Conservation (phyloP, 2,113 vertebrate species). For the Apeltes quadracus region DNA sequence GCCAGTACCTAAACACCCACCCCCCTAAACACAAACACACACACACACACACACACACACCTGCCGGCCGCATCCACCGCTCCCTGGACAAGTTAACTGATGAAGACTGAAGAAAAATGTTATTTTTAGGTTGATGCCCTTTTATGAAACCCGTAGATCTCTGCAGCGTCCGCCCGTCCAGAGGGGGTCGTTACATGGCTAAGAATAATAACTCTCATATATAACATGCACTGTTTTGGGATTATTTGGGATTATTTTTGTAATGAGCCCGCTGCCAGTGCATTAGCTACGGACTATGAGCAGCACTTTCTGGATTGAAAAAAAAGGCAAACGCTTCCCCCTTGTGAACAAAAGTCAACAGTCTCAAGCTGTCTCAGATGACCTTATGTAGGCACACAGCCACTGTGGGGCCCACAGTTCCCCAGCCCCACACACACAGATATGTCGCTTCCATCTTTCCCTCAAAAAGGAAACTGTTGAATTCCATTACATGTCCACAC, state of each 20-base stretch:
- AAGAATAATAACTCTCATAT: conserved; percentile 44
- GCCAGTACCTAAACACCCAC: conserved; percentile 5
- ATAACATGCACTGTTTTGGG: conserved; percentile 29
- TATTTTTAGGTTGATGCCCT: conserved; percentile 7
- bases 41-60: not conserved
- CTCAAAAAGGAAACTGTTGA: not conserved
- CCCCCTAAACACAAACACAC: not conserved
- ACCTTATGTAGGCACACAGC: not conserved
- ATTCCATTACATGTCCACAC: conserved; percentile 10
- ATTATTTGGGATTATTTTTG: conserved; percentile 11
- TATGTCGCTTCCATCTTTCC: not conserved
- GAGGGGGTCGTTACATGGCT: conserved; percentile 22
- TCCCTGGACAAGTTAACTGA: not conserved
- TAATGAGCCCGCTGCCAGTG: conserved; percentile 16
- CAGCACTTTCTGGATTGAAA: not conserved
- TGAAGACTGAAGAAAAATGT: conserved; percentile 12
- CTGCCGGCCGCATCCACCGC: conserved; percentile 4
- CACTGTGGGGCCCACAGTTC: not conserved
- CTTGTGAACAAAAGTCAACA: not conserved
- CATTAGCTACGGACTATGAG: conserved; percentile 11
- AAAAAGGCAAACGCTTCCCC: conserved; percentile 1
- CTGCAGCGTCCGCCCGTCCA: conserved; percentile 6
- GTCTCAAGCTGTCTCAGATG: conserved; percentile 2
- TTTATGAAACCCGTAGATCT: conserved; percentile 44
- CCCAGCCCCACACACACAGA: not conserved